Percentiles rank a stretch among this genome's conserved stretches.
Evolutionary conservation across 2,888 invertebrate genomes (phyloP).

Genomic region (Abrostola triplasia): DNA sequence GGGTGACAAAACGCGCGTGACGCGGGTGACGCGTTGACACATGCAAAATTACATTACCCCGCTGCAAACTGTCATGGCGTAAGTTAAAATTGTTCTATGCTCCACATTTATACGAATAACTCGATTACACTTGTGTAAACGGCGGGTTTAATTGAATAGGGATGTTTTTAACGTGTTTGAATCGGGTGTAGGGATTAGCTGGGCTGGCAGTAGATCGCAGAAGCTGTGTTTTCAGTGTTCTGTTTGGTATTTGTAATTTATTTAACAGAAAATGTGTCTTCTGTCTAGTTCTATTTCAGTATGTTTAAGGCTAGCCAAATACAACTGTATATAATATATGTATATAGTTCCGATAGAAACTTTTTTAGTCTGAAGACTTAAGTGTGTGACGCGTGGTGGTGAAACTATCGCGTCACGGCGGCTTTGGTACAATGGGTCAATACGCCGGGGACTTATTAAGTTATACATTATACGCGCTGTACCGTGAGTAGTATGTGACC

Average conservation of each 20-base stretch:
- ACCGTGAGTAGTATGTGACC: too few species aligned
- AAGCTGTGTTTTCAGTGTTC: not conserved
- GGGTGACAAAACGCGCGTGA: slow-evolving; percentile 65
- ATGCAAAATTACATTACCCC: slow-evolving; percentile 75
- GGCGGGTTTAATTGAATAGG: slow-evolving; percentile 23
- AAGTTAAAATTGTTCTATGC: slow-evolving; percentile 46
- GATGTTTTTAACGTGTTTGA: slow-evolving; percentile 10
- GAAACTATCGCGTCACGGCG: too few species aligned
- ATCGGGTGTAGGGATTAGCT: not conserved
- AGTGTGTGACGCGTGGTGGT: too few species aligned
- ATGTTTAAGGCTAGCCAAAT: too few species aligned
- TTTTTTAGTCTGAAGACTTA: too few species aligned
- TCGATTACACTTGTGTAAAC: slow-evolving; percentile 29
- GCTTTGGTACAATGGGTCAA: too few species aligned
- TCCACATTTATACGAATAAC: slow-evolving; percentile 40
- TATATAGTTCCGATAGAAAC: too few species aligned
- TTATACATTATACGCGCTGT: too few species aligned
- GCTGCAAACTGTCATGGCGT: slow-evolving; percentile 49
- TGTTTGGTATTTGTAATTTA: not conserved
- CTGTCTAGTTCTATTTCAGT: too few species aligned
- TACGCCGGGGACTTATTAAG: too few species aligned
- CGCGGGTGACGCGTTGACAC: slow-evolving; percentile 72
- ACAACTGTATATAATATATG: too few species aligned
- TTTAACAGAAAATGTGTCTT: too few species aligned
- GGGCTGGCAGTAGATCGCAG: not conserved